Base-by-base conservation (phyloP, 2,113 vertebrate genomes). In the Fulmarus glacialis region DNA sequence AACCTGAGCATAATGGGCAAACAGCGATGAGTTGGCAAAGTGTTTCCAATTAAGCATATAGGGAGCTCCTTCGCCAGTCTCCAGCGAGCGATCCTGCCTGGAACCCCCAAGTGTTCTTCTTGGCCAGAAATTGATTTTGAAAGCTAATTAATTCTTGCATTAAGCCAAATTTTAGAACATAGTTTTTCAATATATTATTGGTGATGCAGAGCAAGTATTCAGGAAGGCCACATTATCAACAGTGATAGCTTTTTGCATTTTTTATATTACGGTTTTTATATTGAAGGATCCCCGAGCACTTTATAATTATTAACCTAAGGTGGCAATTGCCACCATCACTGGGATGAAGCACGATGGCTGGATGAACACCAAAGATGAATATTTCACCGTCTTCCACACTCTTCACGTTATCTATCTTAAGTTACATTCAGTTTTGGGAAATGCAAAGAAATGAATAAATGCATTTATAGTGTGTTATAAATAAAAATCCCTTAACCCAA, bases 361-460 rank as follows among this genome's bases (percentile, higher is more conserved):
- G 62, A 90, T 73, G 63, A 94, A 63, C 48, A 93, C 75, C 55
- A 80, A 86, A 89, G 88, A 92, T 71, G 18, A 38, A 36, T 60
- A 92, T 93, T 82, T 95, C 55, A 34, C 34, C 32, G 48, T 86
- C 59, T 97, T 88, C 36, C 45, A 81, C 27, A 86, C 13, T 62
- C 18, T 68, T 82, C 58, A 32, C 4, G 9, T 83, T 80, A 87
- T 40, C 55, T 73, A 80, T 92, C 92, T 96, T 70, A 91, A 97
- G 59, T 20, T 89, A 72, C 67, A 64, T 22, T 86, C 71, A n/a
- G 53, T 80, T 88, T 72, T 32, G 38, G 48, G 70, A 94, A 93
- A 91, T 96, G 93, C 45, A 97, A 94, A 97, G 91, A 87, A 87
- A 93, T 80, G 60, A 95, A 96, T 96, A 97, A 94, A 95, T 96